Evolutionary conservation across 1,140 invertebrate genomes (phyloP).

Genomic region (Drosophila nebulosa): DNA sequence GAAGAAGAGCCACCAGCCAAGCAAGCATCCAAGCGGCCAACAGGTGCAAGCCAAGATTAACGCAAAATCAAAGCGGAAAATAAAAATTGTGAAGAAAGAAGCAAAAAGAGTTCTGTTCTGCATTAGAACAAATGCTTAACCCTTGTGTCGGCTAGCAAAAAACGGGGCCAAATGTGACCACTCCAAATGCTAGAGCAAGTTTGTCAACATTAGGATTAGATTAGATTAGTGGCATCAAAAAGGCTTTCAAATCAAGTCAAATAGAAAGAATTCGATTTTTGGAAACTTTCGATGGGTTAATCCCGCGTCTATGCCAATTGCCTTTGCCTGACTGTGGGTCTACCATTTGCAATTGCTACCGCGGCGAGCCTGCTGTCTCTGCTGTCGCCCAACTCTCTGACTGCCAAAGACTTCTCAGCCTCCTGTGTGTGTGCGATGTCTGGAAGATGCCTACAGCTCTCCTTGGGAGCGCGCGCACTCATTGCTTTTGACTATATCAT

Average conservation of each 20-base stretch:
- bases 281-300: conserved; percentile 22
- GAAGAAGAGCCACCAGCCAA: conserved; percentile 9
- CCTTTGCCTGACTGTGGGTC: conserved; percentile 18
- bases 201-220: too few species aligned
- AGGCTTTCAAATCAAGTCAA: too few species aligned
- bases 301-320: not conserved
- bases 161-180: not conserved
- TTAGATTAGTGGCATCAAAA: too few species aligned
- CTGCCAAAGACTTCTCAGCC: not conserved
- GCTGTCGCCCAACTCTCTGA: conserved; percentile 8
- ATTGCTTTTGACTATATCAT: conserved; percentile 77
- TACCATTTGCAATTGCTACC: conserved; percentile 49
- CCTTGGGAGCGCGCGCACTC: conserved; percentile 26
- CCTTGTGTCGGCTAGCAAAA: not conserved
- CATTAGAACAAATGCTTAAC: conserved; percentile 42
- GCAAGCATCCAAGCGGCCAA: conserved; percentile 22
- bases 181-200: not conserved
- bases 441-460: not conserved
- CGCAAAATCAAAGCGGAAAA: conserved; percentile 77
- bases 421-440: conserved; percentile 15
- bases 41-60: conserved; percentile 76
- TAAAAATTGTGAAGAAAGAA: conserved; percentile 36
- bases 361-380: not conserved
- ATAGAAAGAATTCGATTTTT: not conserved
- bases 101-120: conserved; percentile 22